Evolutionary conservation across 2,888 invertebrate genomes (phyloP).

Genomic region (Cancer borealis): DNA sequence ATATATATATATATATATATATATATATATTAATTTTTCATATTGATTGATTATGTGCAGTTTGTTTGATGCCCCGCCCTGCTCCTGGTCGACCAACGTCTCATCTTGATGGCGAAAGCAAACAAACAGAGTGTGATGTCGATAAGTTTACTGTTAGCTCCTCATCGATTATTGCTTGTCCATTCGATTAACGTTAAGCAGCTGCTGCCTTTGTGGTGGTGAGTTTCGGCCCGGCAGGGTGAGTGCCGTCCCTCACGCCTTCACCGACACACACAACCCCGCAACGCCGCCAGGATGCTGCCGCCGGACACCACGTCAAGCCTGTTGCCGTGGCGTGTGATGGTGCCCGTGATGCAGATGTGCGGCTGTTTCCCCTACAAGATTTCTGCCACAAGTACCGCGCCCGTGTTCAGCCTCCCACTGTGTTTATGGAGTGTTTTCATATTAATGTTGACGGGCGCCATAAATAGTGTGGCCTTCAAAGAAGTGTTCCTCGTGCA

Average conservation of each 20-base stretch:
- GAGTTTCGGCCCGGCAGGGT: neutral
- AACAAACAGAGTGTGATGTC: neutral
- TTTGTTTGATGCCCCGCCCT: too few relatives aligned
- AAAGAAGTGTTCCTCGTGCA: neutral
- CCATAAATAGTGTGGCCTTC: neutral
- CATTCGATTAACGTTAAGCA: neutral
- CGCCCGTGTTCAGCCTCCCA: neutral
- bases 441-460: neutral
- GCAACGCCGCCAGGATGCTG: neutral
- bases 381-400: neutral
- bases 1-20: too few relatives aligned
- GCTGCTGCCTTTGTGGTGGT: neutral
- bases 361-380: constrained; percentile 42
- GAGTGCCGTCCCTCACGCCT: neutral
- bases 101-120: neutral
- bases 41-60: too few relatives aligned
- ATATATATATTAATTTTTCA: too few relatives aligned
- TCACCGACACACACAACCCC: neutral
- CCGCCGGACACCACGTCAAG: constrained; percentile 1
- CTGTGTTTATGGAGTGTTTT: neutral
- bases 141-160: neutral
- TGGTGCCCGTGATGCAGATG: neutral
- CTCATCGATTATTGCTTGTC: neutral
- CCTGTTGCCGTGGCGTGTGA: neutral
- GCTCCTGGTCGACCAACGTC: neutral